Base-by-base conservation (phyloP, 1,140 invertebrate genomes). In the Drosophila murphyi region DNA sequence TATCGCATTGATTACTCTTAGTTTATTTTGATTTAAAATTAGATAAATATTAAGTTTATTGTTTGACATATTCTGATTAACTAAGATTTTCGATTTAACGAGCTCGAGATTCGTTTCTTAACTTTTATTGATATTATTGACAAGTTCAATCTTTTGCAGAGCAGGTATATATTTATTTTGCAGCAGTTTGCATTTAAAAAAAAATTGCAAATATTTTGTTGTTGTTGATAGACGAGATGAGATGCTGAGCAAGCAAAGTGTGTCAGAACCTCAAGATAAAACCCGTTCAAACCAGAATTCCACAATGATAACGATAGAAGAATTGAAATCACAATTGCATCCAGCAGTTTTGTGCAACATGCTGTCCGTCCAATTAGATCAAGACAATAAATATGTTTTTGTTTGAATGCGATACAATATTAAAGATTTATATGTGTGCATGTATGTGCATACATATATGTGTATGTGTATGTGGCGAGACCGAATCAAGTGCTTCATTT, bases 401-500 rank as follows among this genome's bases (percentile, higher is more conserved):
- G 20, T 20, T 20, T 20, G 20, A 20, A 20, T 20, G 20, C 20
- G 20, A 20, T 20, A 20, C 20, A 20, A 20, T 20, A 20, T 20
- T 20, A 20, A 20, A 20, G 20, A 20, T 20, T 20, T 20, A 20
- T 20, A 20, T 20, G 20, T 20, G 1, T 20, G 1, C 20, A 47
- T 31, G 5, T 61, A 50, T 35, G 12, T 50, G 4, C 48, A 37
- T 60, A 7, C 47, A n/a, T 48, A 2, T 47, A 5, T 50, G 34
- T 50, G 34, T 60, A 45, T 45, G 34, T 39, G 7, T 4, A 12
- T 10, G 10, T 28, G 32, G 29, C 47, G 51, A 31, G 8, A 56
- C 41, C 35, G 64, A 68, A 69, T 60, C 55, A 69, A 68, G 55
- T 48, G 68, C 37, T 52, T 39, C 50, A 54, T 63, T 62, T 62